Percentiles rank a stretch among this genome's conserved stretches.
These are phyloP conservation scores for Corythaeola cristata DNA, from an alignment of 2,113 vertebrate species.

Conservation along the genomic window DNA sequence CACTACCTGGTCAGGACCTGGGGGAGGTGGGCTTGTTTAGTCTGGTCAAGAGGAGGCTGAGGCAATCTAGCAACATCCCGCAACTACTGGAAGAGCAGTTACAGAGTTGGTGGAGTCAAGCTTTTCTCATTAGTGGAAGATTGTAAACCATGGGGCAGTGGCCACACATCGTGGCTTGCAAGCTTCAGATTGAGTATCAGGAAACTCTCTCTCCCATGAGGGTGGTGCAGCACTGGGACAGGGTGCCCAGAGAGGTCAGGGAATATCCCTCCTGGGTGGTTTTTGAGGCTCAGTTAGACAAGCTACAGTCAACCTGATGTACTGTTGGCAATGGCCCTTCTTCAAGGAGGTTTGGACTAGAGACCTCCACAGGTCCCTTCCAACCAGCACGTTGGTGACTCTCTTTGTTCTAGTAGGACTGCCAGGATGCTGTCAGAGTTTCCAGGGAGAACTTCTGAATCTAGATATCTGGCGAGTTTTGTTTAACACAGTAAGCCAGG, in stretches of 20 bases:
- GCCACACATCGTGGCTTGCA: neutral
- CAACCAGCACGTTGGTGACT: neutral
- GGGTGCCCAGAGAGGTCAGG: neutral
- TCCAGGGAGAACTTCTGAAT: neutral
- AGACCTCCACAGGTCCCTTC: neutral
- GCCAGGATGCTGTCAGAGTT: neutral
- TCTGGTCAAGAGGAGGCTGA: neutral
- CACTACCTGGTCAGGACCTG: neutral
- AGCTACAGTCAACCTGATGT: neutral
- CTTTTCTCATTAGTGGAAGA: neutral
- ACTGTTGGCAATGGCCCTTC: fast-evolving
- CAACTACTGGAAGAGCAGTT: neutral
- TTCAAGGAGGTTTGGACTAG: neutral
- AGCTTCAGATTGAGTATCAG: neutral
- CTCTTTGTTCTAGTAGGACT: neutral
- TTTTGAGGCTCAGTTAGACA: neutral
- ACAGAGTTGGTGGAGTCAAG: neutral
- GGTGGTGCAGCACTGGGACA: neutral
- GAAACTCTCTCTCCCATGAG: neutral
- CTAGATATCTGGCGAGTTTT: neutral
- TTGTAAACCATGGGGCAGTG: neutral
- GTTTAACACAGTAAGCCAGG: neutral
- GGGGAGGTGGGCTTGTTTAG: neutral
- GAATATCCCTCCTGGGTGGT: neutral
- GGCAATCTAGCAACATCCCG: neutral